Evolutionary conservation across 2,888 invertebrate species (phyloP), one percentile per base, ranked within the genome.

Genomic region (Hesperia comma): DNA sequence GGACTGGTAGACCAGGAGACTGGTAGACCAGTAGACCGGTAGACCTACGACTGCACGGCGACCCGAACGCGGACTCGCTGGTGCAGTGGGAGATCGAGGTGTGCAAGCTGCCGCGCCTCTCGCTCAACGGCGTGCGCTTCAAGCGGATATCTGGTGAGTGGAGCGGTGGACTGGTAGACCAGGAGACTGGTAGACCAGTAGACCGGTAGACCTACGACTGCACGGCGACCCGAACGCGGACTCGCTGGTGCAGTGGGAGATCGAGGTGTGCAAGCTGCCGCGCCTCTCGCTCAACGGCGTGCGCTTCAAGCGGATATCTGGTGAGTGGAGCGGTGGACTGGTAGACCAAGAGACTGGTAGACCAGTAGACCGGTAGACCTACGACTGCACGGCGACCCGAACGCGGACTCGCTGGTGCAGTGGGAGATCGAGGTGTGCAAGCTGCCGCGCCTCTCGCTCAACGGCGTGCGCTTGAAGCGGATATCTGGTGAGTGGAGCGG

Each of bases 171-270:
- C 99, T n/a, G 99, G 12, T 14, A 61, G 54, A 26, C 54, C n/a
- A 15, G 32, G 3, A 33, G 15, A 17, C 8, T 1, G 26, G 0
- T 15, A 26, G 26, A 26, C 26, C 26, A 2, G 26, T 26, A 26
- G 26, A 26, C 26, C 26, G 26, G 5, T 26, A 26, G 26, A 26
- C 26, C n/a, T n/a, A n/a, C n/a, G n/a, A n/a, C n/a, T 99, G 43
- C 99, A 99, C 92, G 99, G 99, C 2, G 99, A 99, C 90, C 98
- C 99, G 63, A 99, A 99, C 88, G 98, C 99, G 15, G 99, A 99
- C 94, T 98, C 99, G 73, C 94, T 99, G 81, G 99, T 99, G 75
- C 97, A 97, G 86, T 97, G 97, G 97, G 97, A 97, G 91, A 97
- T 97, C 69, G 97, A 98, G 89, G 98, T 98, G 63, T 99, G 99